phyloP scores from a whole-genome alignment of 2,113 vertebrate genomes.

The Colius striatus region DNA sequence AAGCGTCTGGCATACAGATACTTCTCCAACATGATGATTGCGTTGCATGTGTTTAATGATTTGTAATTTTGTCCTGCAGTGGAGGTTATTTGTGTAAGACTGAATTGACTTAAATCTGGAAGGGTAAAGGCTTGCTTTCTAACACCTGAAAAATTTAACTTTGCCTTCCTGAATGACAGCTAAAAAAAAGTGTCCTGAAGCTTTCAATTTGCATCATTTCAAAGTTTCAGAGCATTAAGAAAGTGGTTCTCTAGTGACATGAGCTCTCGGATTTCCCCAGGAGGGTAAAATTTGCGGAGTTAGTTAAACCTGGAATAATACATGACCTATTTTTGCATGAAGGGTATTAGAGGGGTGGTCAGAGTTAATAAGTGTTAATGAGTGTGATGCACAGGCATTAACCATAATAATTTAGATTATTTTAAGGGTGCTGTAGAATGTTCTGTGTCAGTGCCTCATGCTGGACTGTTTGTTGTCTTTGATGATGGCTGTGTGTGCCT shows the following conservation, averaged over 20 bases:
- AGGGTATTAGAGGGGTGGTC: background rate
- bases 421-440: background rate
- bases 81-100: background rate
- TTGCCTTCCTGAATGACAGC: background rate
- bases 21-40: background rate
- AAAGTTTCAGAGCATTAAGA: background rate
- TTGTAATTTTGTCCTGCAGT: background rate
- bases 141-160: background rate
- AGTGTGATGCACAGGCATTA: background rate
- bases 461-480: background rate
- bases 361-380: background rate
- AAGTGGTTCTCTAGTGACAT: background rate
- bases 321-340: background rate
- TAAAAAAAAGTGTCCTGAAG: background rate
- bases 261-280: background rate
- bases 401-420: background rate
- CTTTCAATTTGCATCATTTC: background rate
- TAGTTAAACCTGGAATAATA: slow-evolving; percentile 12
- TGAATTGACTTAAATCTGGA: background rate
- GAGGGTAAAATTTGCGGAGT: background rate
- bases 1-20: background rate
- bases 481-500: background rate
- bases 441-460: background rate
- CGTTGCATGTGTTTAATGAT: accelerated
- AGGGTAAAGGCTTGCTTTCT: background rate